phyloP scores from a whole-genome alignment of 2,888 invertebrate genomes.

The Synanthedon tipuliformis region DNA sequence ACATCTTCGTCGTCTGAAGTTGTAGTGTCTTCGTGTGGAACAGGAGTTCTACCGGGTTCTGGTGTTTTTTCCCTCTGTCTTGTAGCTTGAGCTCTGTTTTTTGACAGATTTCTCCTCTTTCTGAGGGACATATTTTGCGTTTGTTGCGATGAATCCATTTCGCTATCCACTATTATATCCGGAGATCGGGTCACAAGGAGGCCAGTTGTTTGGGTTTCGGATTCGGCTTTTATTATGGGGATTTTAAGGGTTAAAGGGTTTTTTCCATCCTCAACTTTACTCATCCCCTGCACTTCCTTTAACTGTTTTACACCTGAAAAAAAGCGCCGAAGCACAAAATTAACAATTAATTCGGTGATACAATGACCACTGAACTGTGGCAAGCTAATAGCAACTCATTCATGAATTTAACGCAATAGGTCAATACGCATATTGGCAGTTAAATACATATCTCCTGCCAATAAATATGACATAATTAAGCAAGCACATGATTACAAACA shows the following conservation, averaged over 20 bases:
- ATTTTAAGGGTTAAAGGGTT: conserved; percentile 29
- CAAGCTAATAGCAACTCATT: not conserved
- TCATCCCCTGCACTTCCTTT: conserved; percentile 33
- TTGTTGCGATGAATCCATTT: conserved; percentile 54
- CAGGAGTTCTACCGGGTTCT: conserved; percentile 54
- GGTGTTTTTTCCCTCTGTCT: conserved; percentile 64
- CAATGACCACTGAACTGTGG: not conserved
- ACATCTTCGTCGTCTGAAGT: conserved; percentile 68
- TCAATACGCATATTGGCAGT: conserved; percentile 31
- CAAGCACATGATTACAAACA: conserved; percentile 18
- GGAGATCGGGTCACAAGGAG: conserved; percentile 31
- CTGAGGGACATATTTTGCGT: conserved; percentile 66
- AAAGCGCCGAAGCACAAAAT: conserved; percentile 6
- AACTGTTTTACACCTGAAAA: conserved; percentile 31
- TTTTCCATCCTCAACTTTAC: conserved; percentile 28
- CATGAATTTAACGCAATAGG: not conserved
- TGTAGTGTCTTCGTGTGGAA: conserved; percentile 73
- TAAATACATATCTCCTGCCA: conserved; percentile 37
- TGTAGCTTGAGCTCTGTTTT: conserved; percentile 61
- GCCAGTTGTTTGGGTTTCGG: conserved; percentile 42
- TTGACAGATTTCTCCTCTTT: conserved; percentile 72
- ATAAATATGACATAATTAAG: conserved; percentile 34
- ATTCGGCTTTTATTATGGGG: conserved; percentile 40
- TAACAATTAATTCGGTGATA: not conserved
- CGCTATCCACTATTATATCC: conserved; percentile 22